phyloP scores from a whole-genome alignment of 2,113 vertebrate genomes.

The Siniperca knerii region DNA sequence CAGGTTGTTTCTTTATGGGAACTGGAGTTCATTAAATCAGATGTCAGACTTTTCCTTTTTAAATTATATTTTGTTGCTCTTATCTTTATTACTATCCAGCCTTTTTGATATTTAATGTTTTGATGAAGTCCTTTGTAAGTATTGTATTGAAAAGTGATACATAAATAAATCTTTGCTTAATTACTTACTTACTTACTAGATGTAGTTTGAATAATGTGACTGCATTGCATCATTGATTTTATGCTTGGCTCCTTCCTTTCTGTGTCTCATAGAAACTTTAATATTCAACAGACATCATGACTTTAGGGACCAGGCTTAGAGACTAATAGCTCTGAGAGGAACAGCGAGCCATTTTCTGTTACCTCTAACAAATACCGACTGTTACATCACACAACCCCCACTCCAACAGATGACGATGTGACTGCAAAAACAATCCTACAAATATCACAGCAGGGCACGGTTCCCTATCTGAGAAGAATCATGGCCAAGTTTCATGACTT shows the following conservation, averaged over 20 bases:
- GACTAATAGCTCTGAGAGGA: constrained; percentile 42
- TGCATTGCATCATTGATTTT: not conserved
- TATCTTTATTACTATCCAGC: not conserved
- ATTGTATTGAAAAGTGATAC: not conserved
- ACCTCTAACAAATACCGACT: constrained; percentile 31
- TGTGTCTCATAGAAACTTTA: constrained; percentile 13
- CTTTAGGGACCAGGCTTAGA: constrained; percentile 15
- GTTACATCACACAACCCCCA: constrained; percentile 32
- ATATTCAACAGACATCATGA: constrained; percentile 35
- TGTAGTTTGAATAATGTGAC: not conserved
- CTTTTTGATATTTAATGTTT: not conserved
- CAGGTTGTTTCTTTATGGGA: not conserved
- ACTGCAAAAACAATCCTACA: constrained; percentile 33
- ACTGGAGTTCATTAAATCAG: not conserved
- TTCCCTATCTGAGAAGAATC: constrained; percentile 39
- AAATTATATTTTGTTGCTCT: not conserved
- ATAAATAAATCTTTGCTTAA: not conserved
- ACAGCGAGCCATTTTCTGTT: constrained; percentile 26
- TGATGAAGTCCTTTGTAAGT: not conserved
- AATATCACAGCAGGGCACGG: constrained; percentile 38
- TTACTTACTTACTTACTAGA: not conserved
- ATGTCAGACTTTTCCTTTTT: not conserved
- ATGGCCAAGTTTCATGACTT: constrained; percentile 38
- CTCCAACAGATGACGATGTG: constrained; percentile 27
- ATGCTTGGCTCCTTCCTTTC: not conserved